A percentile compares a stretch with the other conserved stretches of the same genome.
phyloP scores from a whole-genome alignment of 2,888 invertebrate species.

The Portevinia maculata region DNA sequence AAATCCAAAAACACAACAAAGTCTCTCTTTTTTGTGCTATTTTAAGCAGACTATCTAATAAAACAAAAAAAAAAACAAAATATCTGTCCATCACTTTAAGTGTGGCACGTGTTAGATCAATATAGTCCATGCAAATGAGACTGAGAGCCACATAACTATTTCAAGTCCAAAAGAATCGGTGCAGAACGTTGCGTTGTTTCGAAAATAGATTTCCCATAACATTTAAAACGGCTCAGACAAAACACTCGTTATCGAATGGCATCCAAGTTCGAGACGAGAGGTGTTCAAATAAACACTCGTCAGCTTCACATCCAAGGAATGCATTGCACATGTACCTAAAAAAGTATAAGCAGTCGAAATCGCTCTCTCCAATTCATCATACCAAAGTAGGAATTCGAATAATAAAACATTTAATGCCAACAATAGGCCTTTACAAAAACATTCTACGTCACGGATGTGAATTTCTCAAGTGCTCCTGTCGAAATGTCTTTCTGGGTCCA shows the following conservation, averaged over 20 bases:
- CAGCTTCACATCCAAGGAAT: constrained; percentile 5
- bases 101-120: constrained; percentile 69
- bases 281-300: constrained; percentile 24
- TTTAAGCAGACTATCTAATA: constrained; percentile 49
- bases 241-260: constrained; percentile 1
- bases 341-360: constrained; percentile 15
- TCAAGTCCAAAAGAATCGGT: constrained; percentile 44
- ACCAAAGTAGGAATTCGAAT: constrained; percentile 27
- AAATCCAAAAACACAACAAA: constrained; percentile 2
- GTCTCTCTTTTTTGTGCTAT: constrained; percentile 29
- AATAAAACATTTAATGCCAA: not conserved
- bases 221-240: constrained; percentile 22
- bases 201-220: constrained; percentile 48
- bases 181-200: constrained; percentile 24
- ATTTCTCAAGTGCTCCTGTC: constrained; percentile 33
- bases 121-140: constrained; percentile 27
- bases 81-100: constrained; percentile 63
- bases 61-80: too few species aligned
- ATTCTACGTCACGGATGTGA: constrained; percentile 46
- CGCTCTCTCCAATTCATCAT: constrained; percentile 49
- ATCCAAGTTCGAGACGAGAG: constrained; percentile 1
- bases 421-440: not conserved
- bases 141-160: constrained; percentile 41
- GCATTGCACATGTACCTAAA: constrained; percentile 6
- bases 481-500: constrained; percentile 14